Base-by-base conservation (phyloP, 1,140 invertebrate species). In the Zaprionus ornatus region DNA sequence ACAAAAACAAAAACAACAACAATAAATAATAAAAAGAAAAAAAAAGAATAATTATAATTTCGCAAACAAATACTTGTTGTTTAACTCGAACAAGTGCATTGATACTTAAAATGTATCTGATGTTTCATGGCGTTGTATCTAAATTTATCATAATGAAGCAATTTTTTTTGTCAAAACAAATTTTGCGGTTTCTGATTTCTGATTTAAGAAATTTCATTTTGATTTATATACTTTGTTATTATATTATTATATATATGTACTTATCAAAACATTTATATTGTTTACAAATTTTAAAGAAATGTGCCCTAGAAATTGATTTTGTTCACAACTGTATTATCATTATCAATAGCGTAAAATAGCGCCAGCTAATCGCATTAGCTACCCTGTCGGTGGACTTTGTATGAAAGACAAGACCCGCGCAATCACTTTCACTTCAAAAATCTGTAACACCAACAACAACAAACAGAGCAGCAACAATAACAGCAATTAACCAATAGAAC, bases 371-470 rank as follows among this genome's bases (percentile, higher is more conserved):
- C 50, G 9, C 9, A 19, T 66, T 56, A 15, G 37, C 25, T 13
- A 40, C 2, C 54, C n/a, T 21, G 25, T 12, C 12, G 21, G 10
- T 32, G 64, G 27, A 66, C 62, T 65, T 65, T 65, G 62, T 17
- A 13, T 29, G 13, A 35, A 17, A 57, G 25, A 17, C 54, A 48
- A 45, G 54, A 57, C 45, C 52, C 23, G 40, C 23, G 32, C 67
- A 61, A 61, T 40, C 48, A 69, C 67, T 69, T 70, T 70, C 67
- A 70, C 67, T 32, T 1, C 12, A 10, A 19, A 50, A 23, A 23
- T 23, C 1, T 13, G 12, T 23, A 42, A 62, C 27, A 15, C 10
- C 1, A 23, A 25, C 29, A 64, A 45, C 6, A 32, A 32, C 10
- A 32, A 32, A 7, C 0, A 32, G 2, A 10, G 3, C 29, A 32